phyloP scores from a whole-genome alignment of 2,888 invertebrate genomes.

The Cryptocephalus moraei region DNA sequence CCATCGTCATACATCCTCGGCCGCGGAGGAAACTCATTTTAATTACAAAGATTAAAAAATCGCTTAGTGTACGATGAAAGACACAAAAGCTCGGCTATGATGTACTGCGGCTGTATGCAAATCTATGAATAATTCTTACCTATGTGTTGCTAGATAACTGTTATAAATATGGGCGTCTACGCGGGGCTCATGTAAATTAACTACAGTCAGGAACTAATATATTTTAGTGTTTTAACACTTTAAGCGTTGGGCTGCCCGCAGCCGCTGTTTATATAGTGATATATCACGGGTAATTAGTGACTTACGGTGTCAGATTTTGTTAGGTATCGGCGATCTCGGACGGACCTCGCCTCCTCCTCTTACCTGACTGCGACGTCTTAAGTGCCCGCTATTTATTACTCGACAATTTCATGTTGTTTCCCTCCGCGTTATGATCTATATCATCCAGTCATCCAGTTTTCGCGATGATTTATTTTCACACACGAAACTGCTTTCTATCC shows the following conservation, averaged over 20 bases:
- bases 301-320: conserved; percentile 34
- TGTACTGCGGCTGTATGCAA: conserved; percentile 31
- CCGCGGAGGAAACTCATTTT: conserved; percentile 36
- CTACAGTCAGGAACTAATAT: conserved; percentile 34
- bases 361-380: conserved; percentile 31
- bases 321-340: conserved; percentile 33
- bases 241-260: conserved; percentile 32
- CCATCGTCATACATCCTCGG: conserved; percentile 15
- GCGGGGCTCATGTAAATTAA: conserved; percentile 31
- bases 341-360: conserved; percentile 30
- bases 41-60: conserved; percentile 39
- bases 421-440: conserved; percentile 30
- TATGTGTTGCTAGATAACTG: conserved; percentile 34
- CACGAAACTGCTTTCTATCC: not conserved
- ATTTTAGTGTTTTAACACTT: conserved; percentile 39
- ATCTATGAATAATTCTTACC: conserved; percentile 35
- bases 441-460: conserved; percentile 26
- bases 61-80: conserved; percentile 34
- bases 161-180: conserved; percentile 33
- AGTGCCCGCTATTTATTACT: conserved; percentile 32
- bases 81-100: conserved; percentile 32
- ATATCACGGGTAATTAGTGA: conserved; percentile 39
- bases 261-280: conserved; percentile 37
- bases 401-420: conserved; percentile 29
- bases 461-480: conserved; percentile 25